Conservation (phyloP, 1,140 invertebrate species). For the Heliconius congener region DNA sequence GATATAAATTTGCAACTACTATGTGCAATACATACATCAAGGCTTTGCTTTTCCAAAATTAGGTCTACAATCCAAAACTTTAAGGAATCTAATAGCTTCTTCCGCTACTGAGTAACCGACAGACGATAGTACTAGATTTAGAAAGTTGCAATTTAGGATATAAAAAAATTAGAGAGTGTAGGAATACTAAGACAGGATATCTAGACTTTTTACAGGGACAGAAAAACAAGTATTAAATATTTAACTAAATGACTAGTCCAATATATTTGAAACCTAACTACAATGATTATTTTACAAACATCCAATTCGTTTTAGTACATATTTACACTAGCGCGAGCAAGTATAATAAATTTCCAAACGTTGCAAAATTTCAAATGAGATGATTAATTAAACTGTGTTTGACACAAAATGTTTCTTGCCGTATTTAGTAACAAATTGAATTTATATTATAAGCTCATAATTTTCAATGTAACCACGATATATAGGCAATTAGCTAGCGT, state of each 20-base stretch:
- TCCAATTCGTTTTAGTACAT: neutral
- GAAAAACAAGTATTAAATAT: too few species aligned
- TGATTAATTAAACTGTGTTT: slow-evolving; percentile 27
- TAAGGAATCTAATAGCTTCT: too few species aligned
- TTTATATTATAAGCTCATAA: slow-evolving; percentile 36
- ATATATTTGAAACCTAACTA: neutral
- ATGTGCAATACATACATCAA: too few species aligned
- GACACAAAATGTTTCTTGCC: slow-evolving; percentile 23
- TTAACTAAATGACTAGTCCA: neutral
- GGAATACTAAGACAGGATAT: too few species aligned
- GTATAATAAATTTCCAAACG: neutral
- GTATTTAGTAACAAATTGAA: slow-evolving; percentile 34
- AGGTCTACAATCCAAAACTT: too few species aligned
- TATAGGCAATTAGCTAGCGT: slow-evolving; percentile 33
- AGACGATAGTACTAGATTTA: too few species aligned
- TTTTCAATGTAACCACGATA: slow-evolving; percentile 33
- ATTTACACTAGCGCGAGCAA: neutral
- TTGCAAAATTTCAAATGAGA: slow-evolving; percentile 18
- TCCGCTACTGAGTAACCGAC: too few species aligned
- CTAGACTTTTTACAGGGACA: too few species aligned
- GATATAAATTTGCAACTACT: too few species aligned
- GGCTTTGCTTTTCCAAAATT: too few species aligned
- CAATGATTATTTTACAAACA: neutral
- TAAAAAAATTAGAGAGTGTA: too few species aligned
- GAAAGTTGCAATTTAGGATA: too few species aligned